A percentile compares a stretch with the other conserved stretches of the same genome.
These are phyloP conservation scores for Ernsta delagoae DNA, from an alignment of 2,888 invertebrate genomes.

Conservation along the genomic window DNA sequence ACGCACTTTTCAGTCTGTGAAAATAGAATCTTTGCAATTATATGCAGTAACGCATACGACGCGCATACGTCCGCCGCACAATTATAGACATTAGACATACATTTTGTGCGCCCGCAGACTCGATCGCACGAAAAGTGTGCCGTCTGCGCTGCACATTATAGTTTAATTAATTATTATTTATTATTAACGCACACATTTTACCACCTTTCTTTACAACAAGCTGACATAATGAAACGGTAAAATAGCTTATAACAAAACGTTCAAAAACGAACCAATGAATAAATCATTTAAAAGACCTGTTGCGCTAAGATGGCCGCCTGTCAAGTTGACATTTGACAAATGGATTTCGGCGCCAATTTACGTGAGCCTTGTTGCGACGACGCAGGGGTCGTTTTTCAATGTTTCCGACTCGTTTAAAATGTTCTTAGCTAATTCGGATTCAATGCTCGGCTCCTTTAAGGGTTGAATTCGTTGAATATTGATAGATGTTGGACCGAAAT, in stretches of 20 bases:
- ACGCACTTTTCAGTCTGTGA: too few relatives aligned
- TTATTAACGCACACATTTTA: too few relatives aligned
- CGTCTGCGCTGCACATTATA: too few relatives aligned
- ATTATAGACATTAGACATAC: too few relatives aligned
- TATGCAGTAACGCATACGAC: too few relatives aligned
- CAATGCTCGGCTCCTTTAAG: conserved; percentile 21
- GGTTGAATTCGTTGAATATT: conserved; percentile 31
- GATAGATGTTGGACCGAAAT: conserved; percentile 28
- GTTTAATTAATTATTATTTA: too few relatives aligned
- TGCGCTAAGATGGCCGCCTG: conserved; percentile 46
- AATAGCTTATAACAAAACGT: conserved; percentile 20
- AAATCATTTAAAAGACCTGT: conserved; percentile 35
- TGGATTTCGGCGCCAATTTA: conserved; percentile 35
- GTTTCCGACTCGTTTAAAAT: conserved; percentile 3
- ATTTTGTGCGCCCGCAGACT: too few relatives aligned
- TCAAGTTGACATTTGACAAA: conserved; percentile 49
- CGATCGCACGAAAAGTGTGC: too few relatives aligned
- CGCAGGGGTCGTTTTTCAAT: conserved; percentile 14
- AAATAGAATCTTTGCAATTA: too few relatives aligned
- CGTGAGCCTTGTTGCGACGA: conserved; percentile 5
- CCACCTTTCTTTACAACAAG: not conserved
- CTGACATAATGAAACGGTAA: not conserved
- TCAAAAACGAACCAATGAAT: not conserved
- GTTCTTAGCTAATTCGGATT: conserved; percentile 30
- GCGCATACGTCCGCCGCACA: too few relatives aligned